A percentile compares a stretch with the other conserved stretches of the same genome.
Conservation (phyloP, 2,113 vertebrate genomes). For the Myocastor coypus region DNA sequence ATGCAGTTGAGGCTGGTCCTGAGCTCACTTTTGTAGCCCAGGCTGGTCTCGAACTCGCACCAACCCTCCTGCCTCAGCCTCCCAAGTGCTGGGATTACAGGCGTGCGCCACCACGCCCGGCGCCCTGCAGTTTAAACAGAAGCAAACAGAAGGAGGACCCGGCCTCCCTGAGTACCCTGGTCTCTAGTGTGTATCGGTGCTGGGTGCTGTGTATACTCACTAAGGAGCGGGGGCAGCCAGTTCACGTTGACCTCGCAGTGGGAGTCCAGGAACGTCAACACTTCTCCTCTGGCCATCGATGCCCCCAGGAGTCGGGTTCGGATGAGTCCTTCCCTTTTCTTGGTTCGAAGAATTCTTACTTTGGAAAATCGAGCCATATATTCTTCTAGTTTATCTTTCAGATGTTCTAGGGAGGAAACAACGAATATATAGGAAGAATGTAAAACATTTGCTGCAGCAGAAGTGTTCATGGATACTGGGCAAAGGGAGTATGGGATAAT, state of each 20-base stretch:
- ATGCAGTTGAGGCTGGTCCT: too few relatives aligned
- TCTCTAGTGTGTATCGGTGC: accelerated
- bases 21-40: too few relatives aligned
- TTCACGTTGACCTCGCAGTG: slow-evolving; percentile 96
- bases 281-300: slow-evolving; percentile 92
- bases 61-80: too few relatives aligned
- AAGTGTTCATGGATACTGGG: accelerated
- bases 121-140: not conserved
- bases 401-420: slow-evolving; percentile 87
- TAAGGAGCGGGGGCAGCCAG: slow-evolving; percentile 94
- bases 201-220: slow-evolving; percentile 87
- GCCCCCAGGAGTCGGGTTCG: slow-evolving; percentile 93
- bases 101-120: too few relatives aligned
- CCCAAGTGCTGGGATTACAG: too few relatives aligned
- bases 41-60: too few relatives aligned
- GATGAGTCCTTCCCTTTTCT: slow-evolving; percentile 94
- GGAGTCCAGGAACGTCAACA: slow-evolving; percentile 94
- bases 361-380: slow-evolving; percentile 93
- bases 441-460: not conserved
- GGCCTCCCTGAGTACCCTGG: accelerated
- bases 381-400: slow-evolving; percentile 92
- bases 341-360: slow-evolving; percentile 93
- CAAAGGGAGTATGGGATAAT: not conserved
- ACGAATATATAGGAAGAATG: slow-evolving; percentile 2
- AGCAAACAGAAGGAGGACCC: not conserved